Conservation (phyloP, 2,113 vertebrate species). For the Laticauda laticaudata region DNA sequence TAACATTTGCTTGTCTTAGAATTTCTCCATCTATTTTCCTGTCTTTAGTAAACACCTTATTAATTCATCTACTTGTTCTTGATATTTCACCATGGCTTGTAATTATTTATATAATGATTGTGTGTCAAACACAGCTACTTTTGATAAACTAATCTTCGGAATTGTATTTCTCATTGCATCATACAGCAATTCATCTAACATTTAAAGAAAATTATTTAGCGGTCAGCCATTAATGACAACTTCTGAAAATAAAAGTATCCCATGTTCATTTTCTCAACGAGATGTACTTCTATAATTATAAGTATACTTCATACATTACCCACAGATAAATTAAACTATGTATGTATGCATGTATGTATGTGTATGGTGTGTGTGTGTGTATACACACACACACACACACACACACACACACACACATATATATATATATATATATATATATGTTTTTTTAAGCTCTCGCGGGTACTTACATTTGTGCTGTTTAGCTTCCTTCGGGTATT, state of each 20-base stretch:
- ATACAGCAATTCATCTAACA: not conserved
- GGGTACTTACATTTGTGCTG: too few species aligned
- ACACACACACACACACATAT: too few species aligned
- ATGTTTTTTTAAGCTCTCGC: too few species aligned
- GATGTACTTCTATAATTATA: not conserved
- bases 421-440: too few species aligned
- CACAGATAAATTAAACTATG: not conserved
- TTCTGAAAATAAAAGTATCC: not conserved
- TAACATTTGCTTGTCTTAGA: not conserved
- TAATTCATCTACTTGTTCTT: not conserved
- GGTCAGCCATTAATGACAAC: not conserved
- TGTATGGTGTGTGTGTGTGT: too few species aligned
- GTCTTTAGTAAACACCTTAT: not conserved
- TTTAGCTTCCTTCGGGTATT: too few species aligned
- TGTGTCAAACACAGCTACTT: not conserved
- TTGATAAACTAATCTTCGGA: not conserved
- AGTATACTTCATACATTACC: not conserved
- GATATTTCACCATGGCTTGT: not conserved
- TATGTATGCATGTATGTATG: not conserved
- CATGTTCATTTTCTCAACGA: not conserved
- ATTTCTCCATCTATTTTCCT: not conserved
- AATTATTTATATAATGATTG: not conserved
- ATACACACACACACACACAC: too few species aligned
- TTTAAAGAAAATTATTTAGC: not conserved
- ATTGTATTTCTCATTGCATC: not conserved